Evolutionary conservation across 2,797 vertebrate species (phyloP), one percentile per base, ranked within the genome.

Genomic region (Siniperca scherzeri): DNA sequence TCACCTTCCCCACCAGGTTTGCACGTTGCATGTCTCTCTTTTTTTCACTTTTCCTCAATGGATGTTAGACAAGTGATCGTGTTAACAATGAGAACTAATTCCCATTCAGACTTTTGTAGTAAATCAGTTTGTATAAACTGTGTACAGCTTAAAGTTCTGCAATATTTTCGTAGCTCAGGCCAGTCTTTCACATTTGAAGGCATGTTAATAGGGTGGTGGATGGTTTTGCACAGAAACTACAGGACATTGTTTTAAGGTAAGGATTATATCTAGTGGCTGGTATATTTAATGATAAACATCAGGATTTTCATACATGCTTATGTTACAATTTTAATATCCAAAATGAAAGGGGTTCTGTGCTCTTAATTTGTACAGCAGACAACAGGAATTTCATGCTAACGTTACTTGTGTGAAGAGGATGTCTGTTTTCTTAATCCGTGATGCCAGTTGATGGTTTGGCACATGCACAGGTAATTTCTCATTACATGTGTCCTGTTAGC

Each of bases 1-100:
- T 95, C 92, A 90, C 86, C 76, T 88, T 88, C 78, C 76, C 85
- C 84, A 87, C 88, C 86, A 88, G 87, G 82, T 88, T 90, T 84
- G 76, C 82, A 87, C 57, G 52, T 89, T 85, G 78, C 71, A 67
- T 75, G 57, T 81, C 55, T 70, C 36, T 57, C 79, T 21, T 67
- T 81, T 69, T 80, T 69, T 48, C 65, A 73, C 81, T 79, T 70
- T 62, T 33, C 50, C 69, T 78, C 78, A 88, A 69, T 88, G 74
- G 84, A 86, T 88, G 85, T 85, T 68, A 78, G 67, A 89, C 76
- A 81, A 83, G 78, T 70, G 64, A 91, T 87, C 70, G n/a, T 50
- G n/a, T 68, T 36, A 25, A 53, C 44, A 62, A 64, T 19, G 19
- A 61, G 36, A 61, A n/a, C 14, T 16, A 7, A 70, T 48, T 73